A percentile compares a stretch with the other conserved stretches of the same genome.
These are phyloP conservation scores for Magallana nippona DNA, from an alignment of 2,888 invertebrate species.

Conservation along the genomic window DNA sequence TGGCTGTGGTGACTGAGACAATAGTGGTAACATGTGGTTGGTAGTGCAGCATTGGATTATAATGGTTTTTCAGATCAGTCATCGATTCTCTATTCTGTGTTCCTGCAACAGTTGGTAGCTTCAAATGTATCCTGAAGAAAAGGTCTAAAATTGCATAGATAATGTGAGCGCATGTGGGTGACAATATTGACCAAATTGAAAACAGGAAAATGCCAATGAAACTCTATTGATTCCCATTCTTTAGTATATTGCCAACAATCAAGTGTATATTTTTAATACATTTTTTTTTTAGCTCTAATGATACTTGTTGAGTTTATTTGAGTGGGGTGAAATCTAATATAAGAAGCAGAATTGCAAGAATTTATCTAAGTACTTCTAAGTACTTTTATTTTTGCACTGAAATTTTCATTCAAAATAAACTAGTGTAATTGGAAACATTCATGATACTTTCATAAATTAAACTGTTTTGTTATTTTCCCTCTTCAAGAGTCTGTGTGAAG, in stretches of 20 bases:
- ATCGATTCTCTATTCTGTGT: conserved; percentile 19
- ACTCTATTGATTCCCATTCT: background rate
- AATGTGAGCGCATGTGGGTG: conserved; percentile 10
- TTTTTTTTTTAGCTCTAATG: too few species aligned
- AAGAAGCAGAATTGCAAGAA: too few species aligned
- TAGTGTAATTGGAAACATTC: too few species aligned
- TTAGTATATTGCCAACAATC: too few species aligned
- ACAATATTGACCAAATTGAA: conserved; percentile 2
- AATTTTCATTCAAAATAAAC: too few species aligned
- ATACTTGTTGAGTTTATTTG: too few species aligned
- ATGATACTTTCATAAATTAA: too few species aligned
- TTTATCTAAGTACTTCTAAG: too few species aligned
- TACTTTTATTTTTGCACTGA: too few species aligned
- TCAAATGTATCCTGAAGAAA: conserved; percentile 31
- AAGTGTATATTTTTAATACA: too few species aligned
- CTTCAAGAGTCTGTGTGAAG: background rate
- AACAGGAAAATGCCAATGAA: background rate
- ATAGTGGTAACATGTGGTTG: background rate
- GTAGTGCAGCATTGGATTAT: conserved; percentile 1
- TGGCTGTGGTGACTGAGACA: background rate
- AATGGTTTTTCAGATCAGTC: conserved; percentile 1
- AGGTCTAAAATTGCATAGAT: conserved; percentile 28
- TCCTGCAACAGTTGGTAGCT: conserved; percentile 24
- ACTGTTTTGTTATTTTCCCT: background rate
- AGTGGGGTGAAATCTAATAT: too few species aligned